These are phyloP conservation scores for Scotopteryx bipunctaria DNA, from an alignment of 2,888 invertebrate species.

Conservation along the genomic window DNA sequence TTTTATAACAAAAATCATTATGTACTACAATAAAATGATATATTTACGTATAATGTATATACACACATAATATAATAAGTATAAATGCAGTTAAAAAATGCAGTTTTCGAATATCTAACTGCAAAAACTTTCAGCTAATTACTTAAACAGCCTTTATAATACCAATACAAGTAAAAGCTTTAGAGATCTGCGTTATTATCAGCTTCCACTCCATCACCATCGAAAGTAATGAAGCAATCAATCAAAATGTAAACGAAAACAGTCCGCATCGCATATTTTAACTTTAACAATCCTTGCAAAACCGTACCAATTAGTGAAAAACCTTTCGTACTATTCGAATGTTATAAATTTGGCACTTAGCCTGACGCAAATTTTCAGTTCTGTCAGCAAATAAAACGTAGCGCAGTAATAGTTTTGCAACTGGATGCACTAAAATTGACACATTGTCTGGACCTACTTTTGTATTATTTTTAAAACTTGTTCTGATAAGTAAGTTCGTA, in stretches of 20 bases:
- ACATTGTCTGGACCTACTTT: background rate
- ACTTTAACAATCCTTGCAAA: constrained; percentile 80
- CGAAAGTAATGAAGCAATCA: constrained; percentile 71
- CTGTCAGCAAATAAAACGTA: constrained; percentile 78
- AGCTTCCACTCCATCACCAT: constrained; percentile 47
- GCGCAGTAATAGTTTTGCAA: constrained; percentile 74
- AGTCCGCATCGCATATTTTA: constrained; percentile 81
- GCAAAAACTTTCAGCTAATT: background rate
- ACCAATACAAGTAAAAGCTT: constrained; percentile 14
- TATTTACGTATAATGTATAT: no score
- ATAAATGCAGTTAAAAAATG: no score
- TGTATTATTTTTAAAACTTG: no score
- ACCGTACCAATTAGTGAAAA: constrained; percentile 80
- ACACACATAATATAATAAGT: no score
- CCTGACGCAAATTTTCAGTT: constrained; percentile 80
- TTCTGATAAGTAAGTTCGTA: no score
- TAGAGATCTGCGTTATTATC: constrained; percentile 24
- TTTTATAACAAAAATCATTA: no score
- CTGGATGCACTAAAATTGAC: constrained; percentile 69
- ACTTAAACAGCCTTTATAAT: background rate
- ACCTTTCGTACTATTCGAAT: constrained; percentile 73
- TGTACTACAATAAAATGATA: no score
- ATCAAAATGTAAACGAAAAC: constrained; percentile 80
- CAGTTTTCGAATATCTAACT: no score
- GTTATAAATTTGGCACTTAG: constrained; percentile 83